Evolutionary conservation across 2,113 vertebrate species (phyloP).

Genomic region (Panthera tigris): DNA sequence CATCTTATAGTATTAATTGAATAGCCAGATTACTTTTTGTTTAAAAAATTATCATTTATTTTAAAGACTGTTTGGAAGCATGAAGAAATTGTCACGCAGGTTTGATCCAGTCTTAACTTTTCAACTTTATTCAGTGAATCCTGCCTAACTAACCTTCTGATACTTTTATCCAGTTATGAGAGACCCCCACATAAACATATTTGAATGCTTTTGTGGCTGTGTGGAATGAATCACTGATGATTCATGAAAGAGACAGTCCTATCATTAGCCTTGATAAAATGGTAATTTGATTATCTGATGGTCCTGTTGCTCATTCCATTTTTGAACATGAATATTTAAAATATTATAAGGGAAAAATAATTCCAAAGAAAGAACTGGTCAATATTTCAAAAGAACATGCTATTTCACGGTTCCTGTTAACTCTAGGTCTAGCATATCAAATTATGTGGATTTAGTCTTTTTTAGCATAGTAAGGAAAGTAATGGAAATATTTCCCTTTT

Average conservation of each 20-base stretch:
- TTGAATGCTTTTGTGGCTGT: constrained; percentile 70
- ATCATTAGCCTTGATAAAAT: constrained; percentile 83
- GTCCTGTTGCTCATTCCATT: constrained; percentile 84
- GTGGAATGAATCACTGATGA: constrained; percentile 76
- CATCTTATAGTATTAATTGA: background rate
- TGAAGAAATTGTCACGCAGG: background rate
- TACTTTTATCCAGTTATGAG: constrained; percentile 12
- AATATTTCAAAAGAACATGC: constrained; percentile 70
- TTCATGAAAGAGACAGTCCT: constrained; percentile 77
- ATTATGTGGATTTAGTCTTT: background rate
- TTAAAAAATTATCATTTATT: background rate
- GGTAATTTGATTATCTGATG: constrained; percentile 84
- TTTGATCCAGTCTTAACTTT: background rate
- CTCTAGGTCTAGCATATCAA: constrained; percentile 59
- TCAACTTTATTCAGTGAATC: constrained; percentile 30
- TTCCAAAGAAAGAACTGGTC: constrained; percentile 75
- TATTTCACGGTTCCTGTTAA: constrained; percentile 65
- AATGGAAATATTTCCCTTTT: constrained; percentile 23
- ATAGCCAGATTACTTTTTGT: background rate
- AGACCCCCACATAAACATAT: background rate
- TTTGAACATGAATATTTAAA: constrained; percentile 86
- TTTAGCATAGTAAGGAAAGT: constrained; percentile 11
- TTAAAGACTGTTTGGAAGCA: background rate
- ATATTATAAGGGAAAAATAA: constrained; percentile 74
- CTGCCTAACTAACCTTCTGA: constrained; percentile 15